These are phyloP conservation scores for Nomada ferruginata DNA, from an alignment of 2,888 invertebrate species.

Conservation along the genomic window DNA sequence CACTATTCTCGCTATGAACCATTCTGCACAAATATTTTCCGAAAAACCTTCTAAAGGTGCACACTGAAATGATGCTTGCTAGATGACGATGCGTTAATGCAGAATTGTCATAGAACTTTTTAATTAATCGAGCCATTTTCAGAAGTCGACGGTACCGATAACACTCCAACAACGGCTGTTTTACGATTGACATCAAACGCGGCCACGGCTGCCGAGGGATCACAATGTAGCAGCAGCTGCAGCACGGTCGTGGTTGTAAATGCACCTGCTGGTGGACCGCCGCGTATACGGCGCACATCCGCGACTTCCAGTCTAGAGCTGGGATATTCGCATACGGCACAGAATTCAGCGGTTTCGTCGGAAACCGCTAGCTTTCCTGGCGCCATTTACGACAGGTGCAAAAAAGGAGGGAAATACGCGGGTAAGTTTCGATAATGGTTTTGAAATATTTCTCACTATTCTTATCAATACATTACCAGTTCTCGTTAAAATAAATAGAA, in stretches of 20 bases:
- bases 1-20: no score
- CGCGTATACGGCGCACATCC: constrained; percentile 87
- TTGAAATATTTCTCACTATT: no score
- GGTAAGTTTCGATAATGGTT: constrained; percentile 61
- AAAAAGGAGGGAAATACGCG: constrained; percentile 77
- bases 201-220: constrained; percentile 85
- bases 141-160: constrained; percentile 79
- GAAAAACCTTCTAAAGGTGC: no score
- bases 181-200: constrained; percentile 62
- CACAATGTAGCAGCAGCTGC: constrained; percentile 94
- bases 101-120: not conserved
- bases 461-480: no score
- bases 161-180: constrained; percentile 58
- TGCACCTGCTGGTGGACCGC: constrained; percentile 84
- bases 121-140: constrained; percentile 46
- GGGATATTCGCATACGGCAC: constrained; percentile 94
- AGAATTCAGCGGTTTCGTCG: constrained; percentile 89
- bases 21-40: no score
- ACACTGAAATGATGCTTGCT: no score
- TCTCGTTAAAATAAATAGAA: no score
- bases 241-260: constrained; percentile 93
- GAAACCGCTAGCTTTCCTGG: constrained; percentile 88
- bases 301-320: constrained; percentile 93
- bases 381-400: constrained; percentile 82
- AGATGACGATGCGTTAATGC: not conserved